Base-by-base conservation (phyloP, 2,888 invertebrate species). In the Reticulitermes lucifugus region DNA sequence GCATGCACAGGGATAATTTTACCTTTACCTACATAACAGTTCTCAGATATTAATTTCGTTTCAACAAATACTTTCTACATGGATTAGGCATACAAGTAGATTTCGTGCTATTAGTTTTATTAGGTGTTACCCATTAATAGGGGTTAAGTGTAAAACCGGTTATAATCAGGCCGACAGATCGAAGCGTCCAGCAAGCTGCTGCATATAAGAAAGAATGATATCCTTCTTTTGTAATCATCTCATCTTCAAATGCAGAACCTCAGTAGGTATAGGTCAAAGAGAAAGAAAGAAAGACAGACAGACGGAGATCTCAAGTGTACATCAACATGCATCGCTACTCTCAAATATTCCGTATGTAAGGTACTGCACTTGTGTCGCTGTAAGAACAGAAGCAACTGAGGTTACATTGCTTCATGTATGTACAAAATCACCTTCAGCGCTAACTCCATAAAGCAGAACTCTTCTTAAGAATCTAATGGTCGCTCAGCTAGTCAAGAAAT, bases 121-220 rank as follows among this genome's bases (percentile, higher is more conserved):
- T 80, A 80, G 80, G 80, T 80, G 80, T 60, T 80, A 60, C 18
- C 80, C 80, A 60, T 80, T 80, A 80, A 80, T 80, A 80, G 80
- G 60, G 80, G 80, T 80, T 80, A 80, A 80, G 80, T 80, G 60
- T 80, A 35, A 60, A 80, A 80, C 80, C 80, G 80, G 80, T 80
- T 80, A 80, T 60, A 80, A 80, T 79, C 79, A 25, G 46, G 41
- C 79, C 25, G 79, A 60, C 60, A 29, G 80, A 80, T 55, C 80
- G 29, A n/a, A 35, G 35, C 21, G 41, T 10, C 73, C 41, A 21
- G 41, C 65, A n/a, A 14, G 21, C 73, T 73, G 80, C 59, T 41
- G 80, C 59, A 51, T 80, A 41, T 41, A 35, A 59, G 60, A 46
- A n/a, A 46, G 55, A 25, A 46, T 79, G 46, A 51, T 79, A 35